Evolutionary conservation across 2,888 invertebrate genomes (phyloP).

Genomic region (Euproctis similis): DNA sequence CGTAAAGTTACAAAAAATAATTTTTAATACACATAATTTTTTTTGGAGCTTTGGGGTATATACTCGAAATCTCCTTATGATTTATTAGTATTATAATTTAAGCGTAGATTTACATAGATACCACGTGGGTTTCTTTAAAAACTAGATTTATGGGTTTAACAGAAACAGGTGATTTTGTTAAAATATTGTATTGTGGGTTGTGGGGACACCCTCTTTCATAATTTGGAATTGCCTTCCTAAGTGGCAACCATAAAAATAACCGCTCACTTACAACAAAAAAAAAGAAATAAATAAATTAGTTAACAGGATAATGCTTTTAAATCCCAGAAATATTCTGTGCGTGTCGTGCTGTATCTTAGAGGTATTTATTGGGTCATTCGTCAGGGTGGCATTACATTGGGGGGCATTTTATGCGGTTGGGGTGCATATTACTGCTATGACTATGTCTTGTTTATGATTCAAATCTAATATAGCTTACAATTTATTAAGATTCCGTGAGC

Average conservation of each 20-base stretch:
- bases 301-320: constrained; percentile 74
- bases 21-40: no score
- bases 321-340: constrained; percentile 65
- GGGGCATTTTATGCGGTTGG: constrained; percentile 66
- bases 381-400: constrained; percentile 64
- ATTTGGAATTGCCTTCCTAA: constrained; percentile 66
- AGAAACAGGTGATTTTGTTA: constrained; percentile 56
- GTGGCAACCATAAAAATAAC: constrained; percentile 68
- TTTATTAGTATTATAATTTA: no score
- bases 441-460: constrained; percentile 57
- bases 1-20: no score
- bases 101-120: no score
- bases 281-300: constrained; percentile 76
- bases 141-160: constrained; percentile 52
- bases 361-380: constrained; percentile 74
- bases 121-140: constrained; percentile 31
- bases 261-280: constrained; percentile 63
- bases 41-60: no score
- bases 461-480: constrained; percentile 44
- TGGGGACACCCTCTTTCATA: constrained; percentile 63
- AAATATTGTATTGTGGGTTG: constrained; percentile 55
- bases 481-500: constrained; percentile 54
- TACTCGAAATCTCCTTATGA: no score
- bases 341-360: constrained; percentile 68
- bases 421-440: constrained; percentile 65